A percentile compares a stretch with the other conserved stretches of the same genome.
Conservation (phyloP, 2,113 vertebrate genomes). For the Panthera leo region DNA sequence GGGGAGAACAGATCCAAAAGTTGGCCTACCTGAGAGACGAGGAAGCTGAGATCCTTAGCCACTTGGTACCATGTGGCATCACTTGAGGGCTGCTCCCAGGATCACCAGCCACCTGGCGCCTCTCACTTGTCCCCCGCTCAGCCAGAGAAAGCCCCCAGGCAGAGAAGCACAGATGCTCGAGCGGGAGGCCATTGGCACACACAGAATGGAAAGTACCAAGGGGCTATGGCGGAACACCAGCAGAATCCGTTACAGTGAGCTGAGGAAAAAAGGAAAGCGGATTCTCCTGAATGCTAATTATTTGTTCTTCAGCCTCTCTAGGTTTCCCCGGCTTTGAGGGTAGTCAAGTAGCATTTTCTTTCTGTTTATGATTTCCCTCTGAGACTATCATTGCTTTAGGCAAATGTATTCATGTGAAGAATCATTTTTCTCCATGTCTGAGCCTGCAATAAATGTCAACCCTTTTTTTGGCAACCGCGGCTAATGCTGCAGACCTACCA, state of each 20-base stretch:
- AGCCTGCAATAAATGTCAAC: slow-evolving; percentile 69
- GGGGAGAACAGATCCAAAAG: not conserved
- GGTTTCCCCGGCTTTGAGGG: not conserved
- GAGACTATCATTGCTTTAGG: slow-evolving; percentile 66
- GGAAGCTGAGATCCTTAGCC: not conserved
- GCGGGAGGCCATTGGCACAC: not conserved
- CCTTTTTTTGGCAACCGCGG: slow-evolving; percentile 29
- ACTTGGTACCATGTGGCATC: not conserved
- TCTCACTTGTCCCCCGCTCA: not conserved
- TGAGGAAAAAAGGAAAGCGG: not conserved
- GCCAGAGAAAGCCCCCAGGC: not conserved
- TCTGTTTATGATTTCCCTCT: slow-evolving; percentile 62
- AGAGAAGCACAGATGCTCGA: not conserved
- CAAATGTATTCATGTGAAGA: slow-evolving; percentile 72
- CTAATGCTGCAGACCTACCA: slow-evolving; percentile 39
- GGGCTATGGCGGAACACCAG: not conserved
- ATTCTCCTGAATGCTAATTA: slow-evolving; percentile 36
- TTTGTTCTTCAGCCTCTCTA: not conserved
- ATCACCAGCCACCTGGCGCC: no score
- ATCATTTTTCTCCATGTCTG: slow-evolving; percentile 65
- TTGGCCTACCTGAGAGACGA: not conserved
- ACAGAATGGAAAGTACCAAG: no score
- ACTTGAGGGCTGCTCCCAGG: not conserved
- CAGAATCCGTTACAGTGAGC: not conserved
- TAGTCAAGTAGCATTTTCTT: slow-evolving; percentile 60